Evolutionary conservation across 37 sponge, comb jelly and placozoan species (phyloP).

Genomic region (Haliclona indistincta): DNA sequence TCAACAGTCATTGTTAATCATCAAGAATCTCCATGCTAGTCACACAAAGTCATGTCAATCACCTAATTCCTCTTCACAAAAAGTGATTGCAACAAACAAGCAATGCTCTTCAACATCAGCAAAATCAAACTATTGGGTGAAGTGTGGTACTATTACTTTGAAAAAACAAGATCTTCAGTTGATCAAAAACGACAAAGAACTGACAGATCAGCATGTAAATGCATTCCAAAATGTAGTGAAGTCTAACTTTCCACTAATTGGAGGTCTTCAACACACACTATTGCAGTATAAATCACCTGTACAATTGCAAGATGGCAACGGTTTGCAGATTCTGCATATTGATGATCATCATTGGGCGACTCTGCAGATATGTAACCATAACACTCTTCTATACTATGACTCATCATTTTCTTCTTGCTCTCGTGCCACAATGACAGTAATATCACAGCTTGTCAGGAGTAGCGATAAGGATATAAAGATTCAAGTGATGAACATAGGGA

Average conservation of each 20-base stretch:
- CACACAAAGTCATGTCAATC: too few species aligned
- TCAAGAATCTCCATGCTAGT: too few species aligned
- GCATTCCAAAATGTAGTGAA: background rate
- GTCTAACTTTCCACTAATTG: background rate
- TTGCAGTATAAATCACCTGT: slow-evolving; percentile 20
- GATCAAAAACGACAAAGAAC: background rate
- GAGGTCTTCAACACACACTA: slow-evolving; percentile 15
- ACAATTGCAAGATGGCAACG: background rate
- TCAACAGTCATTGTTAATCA: too few species aligned
- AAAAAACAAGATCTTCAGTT: background rate
- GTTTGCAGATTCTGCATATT: slow-evolving; percentile 26
- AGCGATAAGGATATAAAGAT: background rate
- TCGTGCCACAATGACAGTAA: slow-evolving; percentile 10
- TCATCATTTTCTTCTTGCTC: slow-evolving; percentile 4
- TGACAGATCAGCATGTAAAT: background rate
- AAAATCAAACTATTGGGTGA: too few species aligned
- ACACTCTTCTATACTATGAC: slow-evolving; percentile 19
- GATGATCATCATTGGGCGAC: slow-evolving; percentile 35
- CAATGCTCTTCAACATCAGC: too few species aligned
- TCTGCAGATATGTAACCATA: background rate
- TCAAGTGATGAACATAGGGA: slow-evolving; percentile 36
- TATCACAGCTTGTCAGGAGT: slow-evolving; percentile 19
- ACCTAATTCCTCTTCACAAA: too few species aligned
- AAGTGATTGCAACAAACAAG: too few species aligned
- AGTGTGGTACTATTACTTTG: too few species aligned